Evolutionary conservation across 2,797 vertebrate genomes (phyloP).

Genomic region (Hapalemur alaotrensis): DNA sequence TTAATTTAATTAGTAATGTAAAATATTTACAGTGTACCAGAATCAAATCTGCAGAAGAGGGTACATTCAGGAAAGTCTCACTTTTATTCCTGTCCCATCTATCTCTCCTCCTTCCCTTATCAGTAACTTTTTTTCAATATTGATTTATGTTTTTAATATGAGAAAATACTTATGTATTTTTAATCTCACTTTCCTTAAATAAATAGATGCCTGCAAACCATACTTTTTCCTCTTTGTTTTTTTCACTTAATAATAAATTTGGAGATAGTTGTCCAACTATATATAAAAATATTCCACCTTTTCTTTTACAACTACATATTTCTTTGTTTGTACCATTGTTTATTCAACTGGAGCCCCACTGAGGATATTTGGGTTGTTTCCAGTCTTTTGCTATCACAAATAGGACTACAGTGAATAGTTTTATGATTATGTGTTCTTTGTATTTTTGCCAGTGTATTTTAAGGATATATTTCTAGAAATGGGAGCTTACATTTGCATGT

Average conservation of each 20-base stretch:
- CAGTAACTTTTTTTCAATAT: not conserved
- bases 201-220: not conserved
- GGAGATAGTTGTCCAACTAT: not conserved
- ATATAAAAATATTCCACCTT: not conserved
- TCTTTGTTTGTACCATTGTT: not conserved
- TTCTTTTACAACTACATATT: not conserved
- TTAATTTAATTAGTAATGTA: slow-evolving; percentile 9
- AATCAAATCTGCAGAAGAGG: not conserved
- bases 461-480: not conserved
- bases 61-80: not conserved
- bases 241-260: not conserved
- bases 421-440: not conserved
- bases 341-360: not conserved
- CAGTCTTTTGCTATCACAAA: not conserved
- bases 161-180: not conserved
- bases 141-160: not conserved
- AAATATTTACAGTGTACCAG: not conserved
- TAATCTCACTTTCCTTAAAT: not conserved
- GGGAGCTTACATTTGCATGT: not conserved
- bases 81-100: not conserved
- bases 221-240: not conserved
- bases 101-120: not conserved
- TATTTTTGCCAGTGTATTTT: not conserved
- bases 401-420: not conserved
- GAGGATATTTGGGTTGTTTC: not conserved